Evolutionary conservation across 2,888 invertebrate species (phyloP), one percentile per base, ranked within the genome.

Genomic region (Synergus umbraculus): DNA sequence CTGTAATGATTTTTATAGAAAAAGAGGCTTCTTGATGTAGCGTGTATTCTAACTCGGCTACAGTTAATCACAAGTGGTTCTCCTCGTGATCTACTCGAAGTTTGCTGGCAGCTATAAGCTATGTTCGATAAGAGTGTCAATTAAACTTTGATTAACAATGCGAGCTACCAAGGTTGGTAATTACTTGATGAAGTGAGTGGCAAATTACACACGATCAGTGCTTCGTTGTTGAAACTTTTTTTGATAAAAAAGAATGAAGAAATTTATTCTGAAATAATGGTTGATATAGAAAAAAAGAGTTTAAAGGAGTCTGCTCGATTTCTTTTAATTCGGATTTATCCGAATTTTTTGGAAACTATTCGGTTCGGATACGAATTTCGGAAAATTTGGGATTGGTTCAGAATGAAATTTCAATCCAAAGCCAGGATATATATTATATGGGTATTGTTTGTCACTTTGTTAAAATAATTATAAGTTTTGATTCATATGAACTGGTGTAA

Each of bases 81-180:
- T 82, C 67, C 66, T 76, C 78, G 83, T 79, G 83, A 83, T 65
- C 43, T 43, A 86, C 83, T 84, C 79, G 76, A 82, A 87, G 85
- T 86, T 87, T 85, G 87, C 85, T 84, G 85, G 84, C 79, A 84
- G 84, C 82, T 86, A 82, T 83, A 86, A 86, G 5, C 85, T 65
- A 41, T 84, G 84, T 79, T 84, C 85, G 87, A 89, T 89, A 86
- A 88, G 86, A 86, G 85, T 83, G 86, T 15, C 86, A 87, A 89
- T 89, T 88, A 88, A 89, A 88, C 88, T 89, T 88, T 87, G 88
- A 88, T 86, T 86, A 85, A 85, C 85, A 82, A 85, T 86, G 80
- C 84, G 79, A 82, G 85, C 83, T 86, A 82, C 84, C 84, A 83
- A 84, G 82, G 83, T 84, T 84, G 84, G 83, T 86, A 87, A 85